These are phyloP conservation scores for Onychomys leucogaster DNA, from an alignment of 2,797 vertebrate genomes.

Conservation along the genomic window DNA sequence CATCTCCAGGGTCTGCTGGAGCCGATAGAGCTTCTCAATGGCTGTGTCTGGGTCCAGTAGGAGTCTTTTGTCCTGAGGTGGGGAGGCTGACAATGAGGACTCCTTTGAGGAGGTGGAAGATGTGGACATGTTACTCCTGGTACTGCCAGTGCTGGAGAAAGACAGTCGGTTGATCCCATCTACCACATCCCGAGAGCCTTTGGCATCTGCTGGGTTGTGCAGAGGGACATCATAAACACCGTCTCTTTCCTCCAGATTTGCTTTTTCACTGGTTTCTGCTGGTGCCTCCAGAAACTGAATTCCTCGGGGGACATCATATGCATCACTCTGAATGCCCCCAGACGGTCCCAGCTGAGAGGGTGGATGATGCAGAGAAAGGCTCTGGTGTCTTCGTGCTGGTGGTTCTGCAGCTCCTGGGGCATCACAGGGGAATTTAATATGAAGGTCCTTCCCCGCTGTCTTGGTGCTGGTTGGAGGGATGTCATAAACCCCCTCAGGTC, in stretches of 20 bases:
- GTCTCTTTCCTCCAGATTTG: constrained; percentile 84
- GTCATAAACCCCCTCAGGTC: constrained; percentile 94
- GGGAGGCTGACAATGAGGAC: constrained; percentile 89
- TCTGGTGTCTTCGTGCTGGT: constrained; percentile 82
- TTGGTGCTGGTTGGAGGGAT: constrained; percentile 92
- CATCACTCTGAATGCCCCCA: constrained; percentile 88
- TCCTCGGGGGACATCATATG: constrained; percentile 95
- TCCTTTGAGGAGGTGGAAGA: constrained; percentile 95
- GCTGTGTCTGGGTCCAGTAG: constrained; percentile 92
- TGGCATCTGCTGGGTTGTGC: constrained; percentile 87
- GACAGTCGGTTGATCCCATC: constrained; percentile 96
- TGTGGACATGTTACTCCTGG: constrained; percentile 97
- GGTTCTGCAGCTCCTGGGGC: constrained; percentile 83
- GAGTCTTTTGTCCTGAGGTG: constrained; percentile 90
- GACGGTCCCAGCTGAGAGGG: constrained; percentile 84
- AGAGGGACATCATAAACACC: constrained; percentile 94
- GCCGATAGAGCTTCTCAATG: constrained; percentile 90
- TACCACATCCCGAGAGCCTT: constrained; percentile 89
- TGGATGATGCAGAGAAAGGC: constrained; percentile 87
- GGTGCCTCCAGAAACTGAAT: constrained; percentile 87
- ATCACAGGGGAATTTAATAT: constrained; percentile 87
- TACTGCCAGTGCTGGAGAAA: constrained; percentile 97
- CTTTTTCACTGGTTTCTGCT: constrained; percentile 83
- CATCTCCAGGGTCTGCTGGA: constrained; percentile 92
- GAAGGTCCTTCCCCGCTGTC: constrained; percentile 86